phyloP scores from a whole-genome alignment of 2,888 invertebrate species.

The Caenorhabditis panamensis region DNA sequence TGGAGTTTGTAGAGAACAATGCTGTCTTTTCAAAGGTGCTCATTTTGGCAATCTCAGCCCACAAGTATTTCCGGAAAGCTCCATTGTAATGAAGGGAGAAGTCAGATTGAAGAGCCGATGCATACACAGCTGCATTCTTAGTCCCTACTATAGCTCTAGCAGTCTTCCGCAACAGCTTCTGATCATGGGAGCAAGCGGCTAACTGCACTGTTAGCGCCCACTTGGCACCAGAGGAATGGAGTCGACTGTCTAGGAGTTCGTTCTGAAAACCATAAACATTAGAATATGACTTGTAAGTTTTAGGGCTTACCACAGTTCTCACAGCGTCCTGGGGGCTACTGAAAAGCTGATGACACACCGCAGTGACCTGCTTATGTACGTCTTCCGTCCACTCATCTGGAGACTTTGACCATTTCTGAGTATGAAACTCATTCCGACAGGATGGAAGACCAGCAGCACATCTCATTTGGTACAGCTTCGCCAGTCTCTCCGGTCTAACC shows the following conservation, averaged over 20 bases:
- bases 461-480: conserved; percentile 79
- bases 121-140: conserved; percentile 77
- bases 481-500: conserved; percentile 73
- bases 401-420: conserved; percentile 72
- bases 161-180: conserved; percentile 69
- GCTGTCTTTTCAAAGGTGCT: conserved; percentile 72
- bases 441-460: conserved; percentile 76
- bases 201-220: conserved; percentile 77
- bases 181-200: conserved; percentile 76
- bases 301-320: conserved; percentile 38
- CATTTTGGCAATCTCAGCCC: conserved; percentile 68
- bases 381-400: conserved; percentile 76
- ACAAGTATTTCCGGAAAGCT: conserved; percentile 66
- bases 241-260: conserved; percentile 68
- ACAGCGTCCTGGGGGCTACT: conserved; percentile 64
- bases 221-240: conserved; percentile 61
- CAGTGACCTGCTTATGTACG: conserved; percentile 78
- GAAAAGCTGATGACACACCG: conserved; percentile 78
- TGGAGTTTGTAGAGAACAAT: conserved; percentile 76
- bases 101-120: conserved; percentile 73
- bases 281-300: neutral
- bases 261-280: conserved; percentile 58
- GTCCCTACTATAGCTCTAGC: conserved; percentile 74
- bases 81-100: conserved; percentile 71
- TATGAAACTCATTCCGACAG: conserved; percentile 74